Conservation (phyloP, 2,888 invertebrate genomes). For the Ennomos quercinarius region DNA sequence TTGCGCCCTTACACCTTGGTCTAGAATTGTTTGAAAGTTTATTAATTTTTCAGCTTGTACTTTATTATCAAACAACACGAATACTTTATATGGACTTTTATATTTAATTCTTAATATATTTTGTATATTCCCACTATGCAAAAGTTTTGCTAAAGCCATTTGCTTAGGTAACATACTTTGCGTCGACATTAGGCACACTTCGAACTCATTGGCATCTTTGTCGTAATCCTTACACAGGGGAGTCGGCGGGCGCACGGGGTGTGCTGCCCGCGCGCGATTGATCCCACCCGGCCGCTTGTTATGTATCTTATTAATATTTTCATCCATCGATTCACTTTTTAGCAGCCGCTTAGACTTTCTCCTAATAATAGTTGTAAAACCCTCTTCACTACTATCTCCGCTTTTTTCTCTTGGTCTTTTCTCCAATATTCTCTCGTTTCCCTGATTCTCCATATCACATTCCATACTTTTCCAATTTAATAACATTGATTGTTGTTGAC, state of each 20-base stretch:
- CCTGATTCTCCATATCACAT: not conserved
- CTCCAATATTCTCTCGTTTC: not conserved
- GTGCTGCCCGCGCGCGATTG: not conserved
- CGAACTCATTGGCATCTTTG: not conserved
- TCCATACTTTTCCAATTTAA: not conserved
- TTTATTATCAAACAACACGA: slow-evolving; percentile 24
- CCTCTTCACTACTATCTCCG: not conserved
- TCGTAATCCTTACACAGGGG: not conserved
- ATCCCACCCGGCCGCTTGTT: not conserved
- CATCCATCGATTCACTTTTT: not conserved
- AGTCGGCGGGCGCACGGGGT: not conserved
- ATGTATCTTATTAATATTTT: not conserved
- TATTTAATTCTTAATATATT: slow-evolving; percentile 36
- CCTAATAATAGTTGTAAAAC: not conserved
- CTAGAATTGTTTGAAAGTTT: slow-evolving; percentile 13
- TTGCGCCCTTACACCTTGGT: slow-evolving; percentile 26
- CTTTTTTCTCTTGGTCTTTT: not conserved
- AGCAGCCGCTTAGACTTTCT: not conserved
- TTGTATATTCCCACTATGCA: slow-evolving; percentile 21
- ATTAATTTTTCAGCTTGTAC: slow-evolving; percentile 18
- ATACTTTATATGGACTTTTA: not conserved
- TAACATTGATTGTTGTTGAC: not conserved
- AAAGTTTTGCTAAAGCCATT: slow-evolving; percentile 36
- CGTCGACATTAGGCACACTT: slow-evolving; percentile 8
- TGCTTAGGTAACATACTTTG: slow-evolving; percentile 33